Conservation (phyloP, 2,113 vertebrate species). For the Odocoileus virginianus region DNA sequence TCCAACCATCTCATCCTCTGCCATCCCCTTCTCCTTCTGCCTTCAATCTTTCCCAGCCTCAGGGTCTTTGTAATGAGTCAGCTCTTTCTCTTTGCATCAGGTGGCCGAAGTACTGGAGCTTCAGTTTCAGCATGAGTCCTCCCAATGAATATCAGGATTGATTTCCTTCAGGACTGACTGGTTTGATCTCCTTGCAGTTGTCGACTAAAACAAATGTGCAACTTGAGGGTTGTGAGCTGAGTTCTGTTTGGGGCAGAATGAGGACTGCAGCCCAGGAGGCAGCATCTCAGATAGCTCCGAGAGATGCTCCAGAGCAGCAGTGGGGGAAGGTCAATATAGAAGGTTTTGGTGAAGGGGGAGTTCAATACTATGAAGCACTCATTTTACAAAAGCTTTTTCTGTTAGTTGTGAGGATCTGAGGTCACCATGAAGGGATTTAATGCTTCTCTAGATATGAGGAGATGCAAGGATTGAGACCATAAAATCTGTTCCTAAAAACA, state of each 20-base stretch:
- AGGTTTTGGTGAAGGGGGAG: not conserved
- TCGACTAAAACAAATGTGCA: not conserved
- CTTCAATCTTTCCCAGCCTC: not conserved
- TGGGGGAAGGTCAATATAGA: fast-evolving
- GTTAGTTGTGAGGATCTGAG: not conserved
- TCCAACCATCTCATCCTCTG: not conserved
- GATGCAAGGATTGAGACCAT: not conserved
- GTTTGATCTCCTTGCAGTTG: not conserved
- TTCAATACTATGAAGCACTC: not conserved
- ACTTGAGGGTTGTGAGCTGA: not conserved
- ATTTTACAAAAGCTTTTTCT: not conserved
- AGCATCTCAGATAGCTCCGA: not conserved
- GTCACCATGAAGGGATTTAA: not conserved
- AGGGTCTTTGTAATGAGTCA: not conserved
- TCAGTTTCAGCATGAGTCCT: not conserved
- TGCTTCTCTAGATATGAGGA: not conserved
- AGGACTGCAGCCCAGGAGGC: not conserved
- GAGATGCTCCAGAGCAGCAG: fast-evolving
- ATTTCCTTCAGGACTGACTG: not conserved
- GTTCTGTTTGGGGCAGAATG: not conserved
- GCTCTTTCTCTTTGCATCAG: not conserved
- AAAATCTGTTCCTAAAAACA: not conserved
- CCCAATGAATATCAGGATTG: not conserved
- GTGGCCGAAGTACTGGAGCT: not conserved
- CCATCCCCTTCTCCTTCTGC: not conserved